Evolutionary conservation across 2,888 invertebrate genomes (phyloP), one percentile per base, ranked within the genome.

Genomic region (Hirtodrosophila cameraria): DNA sequence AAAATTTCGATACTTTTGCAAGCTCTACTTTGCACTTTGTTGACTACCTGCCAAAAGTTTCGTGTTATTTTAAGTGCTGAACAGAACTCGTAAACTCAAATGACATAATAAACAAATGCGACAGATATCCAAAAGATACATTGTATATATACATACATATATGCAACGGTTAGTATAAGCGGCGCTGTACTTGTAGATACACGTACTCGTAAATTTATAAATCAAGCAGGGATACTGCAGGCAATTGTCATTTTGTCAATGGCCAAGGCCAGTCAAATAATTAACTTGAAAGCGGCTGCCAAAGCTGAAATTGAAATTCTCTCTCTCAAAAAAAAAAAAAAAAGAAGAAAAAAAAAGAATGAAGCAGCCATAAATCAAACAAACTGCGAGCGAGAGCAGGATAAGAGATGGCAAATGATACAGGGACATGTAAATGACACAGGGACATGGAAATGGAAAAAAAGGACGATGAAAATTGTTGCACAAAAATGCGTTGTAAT

Each of bases 401-500:
- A n/a, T n/a, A n/a, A n/a, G n/a, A n/a, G n/a, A n/a, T n/a, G n/a
- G n/a, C n/a, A n/a, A n/a, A n/a, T n/a, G n/a, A 27, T 2, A 43
- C 6, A 9, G 6, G 12, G 35, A 16, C n/a, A 28, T 23, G 35
- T 36, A 20, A 20, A 38, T 23, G 35, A 12, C 31, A 13, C 18
- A 31, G 27, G 7, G 15, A 30, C 13, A 30, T 27, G n/a, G 16
- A 18, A 11, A 11, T 7, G 49, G 38, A 28, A 48, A 70, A 41
- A 57, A 46, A 59, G 59, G 63, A 27, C 9, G 23, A 28, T 31
- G 31, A 16, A 75, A 76, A 80, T 79, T 82, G 83, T 82, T 79
- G 79, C 79, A 79, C 79, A 83, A 64, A 80, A 83, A 83, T 83
- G 83, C 80, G 80, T 80, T 83, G 80, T 83, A 83, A 80, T 80